Evolutionary conservation across 2,888 invertebrate species (phyloP).

Genomic region (Drosophila sordidapex): DNA sequence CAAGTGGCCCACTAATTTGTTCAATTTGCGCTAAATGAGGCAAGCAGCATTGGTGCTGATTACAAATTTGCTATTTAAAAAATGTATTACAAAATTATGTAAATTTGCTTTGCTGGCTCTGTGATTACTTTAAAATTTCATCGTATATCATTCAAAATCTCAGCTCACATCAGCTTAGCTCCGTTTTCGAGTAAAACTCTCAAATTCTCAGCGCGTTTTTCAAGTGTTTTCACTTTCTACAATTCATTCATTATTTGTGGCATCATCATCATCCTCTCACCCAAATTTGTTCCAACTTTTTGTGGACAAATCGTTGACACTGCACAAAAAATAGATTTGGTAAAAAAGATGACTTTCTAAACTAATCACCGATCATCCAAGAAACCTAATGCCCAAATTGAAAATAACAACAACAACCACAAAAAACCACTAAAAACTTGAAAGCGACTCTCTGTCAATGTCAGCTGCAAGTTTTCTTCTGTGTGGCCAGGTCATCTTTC

Average conservation of each 20-base stretch:
- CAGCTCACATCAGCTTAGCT: not conserved
- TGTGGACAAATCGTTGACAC: conserved; percentile 13
- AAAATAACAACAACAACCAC: not conserved
- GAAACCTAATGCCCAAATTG: not conserved
- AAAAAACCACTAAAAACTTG: conserved; percentile 2
- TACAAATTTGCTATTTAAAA: too few species aligned
- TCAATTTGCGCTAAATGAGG: conserved; percentile 47
- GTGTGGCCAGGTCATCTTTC: not conserved
- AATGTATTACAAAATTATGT: too few species aligned
- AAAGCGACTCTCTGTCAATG: conserved; percentile 13
- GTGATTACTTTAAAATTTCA: too few species aligned
- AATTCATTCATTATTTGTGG: conserved; percentile 29
- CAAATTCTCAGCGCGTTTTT: conserved; percentile 18
- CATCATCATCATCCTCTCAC: conserved; percentile 31
- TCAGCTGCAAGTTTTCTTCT: conserved; percentile 2
- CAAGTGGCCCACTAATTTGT: conserved; percentile 44
- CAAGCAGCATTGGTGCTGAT: conserved; percentile 11
- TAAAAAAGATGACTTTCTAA: conserved; percentile 29
- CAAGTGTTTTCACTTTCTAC: conserved; percentile 49
- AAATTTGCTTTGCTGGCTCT: not conserved
- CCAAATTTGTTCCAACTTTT: conserved; percentile 19
- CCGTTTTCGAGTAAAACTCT: conserved; percentile 10
- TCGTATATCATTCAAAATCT: not conserved
- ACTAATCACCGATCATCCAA: conserved; percentile 21
- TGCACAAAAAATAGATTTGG: not conserved